Base-by-base conservation (phyloP, 2,113 vertebrate species). In the Nothocercus nigrocapillus region DNA sequence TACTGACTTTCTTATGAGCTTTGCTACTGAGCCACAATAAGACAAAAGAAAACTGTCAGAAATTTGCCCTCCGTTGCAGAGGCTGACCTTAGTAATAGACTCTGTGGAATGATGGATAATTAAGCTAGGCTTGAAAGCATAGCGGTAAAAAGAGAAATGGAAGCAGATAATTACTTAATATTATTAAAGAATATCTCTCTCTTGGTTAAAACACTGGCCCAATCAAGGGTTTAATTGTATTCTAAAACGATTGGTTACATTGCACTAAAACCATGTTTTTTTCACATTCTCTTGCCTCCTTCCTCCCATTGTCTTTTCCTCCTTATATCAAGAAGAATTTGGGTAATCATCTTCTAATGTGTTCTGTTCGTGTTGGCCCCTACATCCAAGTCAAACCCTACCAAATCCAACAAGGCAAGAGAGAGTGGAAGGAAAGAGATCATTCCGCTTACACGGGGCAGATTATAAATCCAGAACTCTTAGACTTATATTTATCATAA, bases 61-160 rank as follows among this genome's bases (percentile, higher is more conserved):
- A 88, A 93, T 94, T 58, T 82, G 66, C 82, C 66, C 64, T 85
- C 20, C 72, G 73, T 82, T 84, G 69, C 83, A 96, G 76, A 90
- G 74, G 15, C 62, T 97, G 94, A 92, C 93, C 92, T 93, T 18
- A 75, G 88, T 88, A 93, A 94, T 59, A 94, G 73, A 56, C 62
- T 79, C 9, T 34, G 61, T 86, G 68, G 76, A 94, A 90, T 72
- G 95, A 90, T 22, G 83, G 79, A 90, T 93, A 95, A 95, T 83
- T 94, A 80, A 95, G 80, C 51, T 86, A 90, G 38, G 42, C 73
- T 86, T 86, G 83, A 96, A 96, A 79, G 88, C 58, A 51, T 66
- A 59, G 69, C 77, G 95, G 88, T 34, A 93, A 84, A 81, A 75
- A 88, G 80, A 93, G 66, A 89, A 93, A 86, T 36, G 47, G 62